Percentiles rank a stretch among this genome's conserved stretches.
phyloP scores from a whole-genome alignment of 92 coral and sea anemone genomes.

The Epizoanthus scotinus region DNA sequence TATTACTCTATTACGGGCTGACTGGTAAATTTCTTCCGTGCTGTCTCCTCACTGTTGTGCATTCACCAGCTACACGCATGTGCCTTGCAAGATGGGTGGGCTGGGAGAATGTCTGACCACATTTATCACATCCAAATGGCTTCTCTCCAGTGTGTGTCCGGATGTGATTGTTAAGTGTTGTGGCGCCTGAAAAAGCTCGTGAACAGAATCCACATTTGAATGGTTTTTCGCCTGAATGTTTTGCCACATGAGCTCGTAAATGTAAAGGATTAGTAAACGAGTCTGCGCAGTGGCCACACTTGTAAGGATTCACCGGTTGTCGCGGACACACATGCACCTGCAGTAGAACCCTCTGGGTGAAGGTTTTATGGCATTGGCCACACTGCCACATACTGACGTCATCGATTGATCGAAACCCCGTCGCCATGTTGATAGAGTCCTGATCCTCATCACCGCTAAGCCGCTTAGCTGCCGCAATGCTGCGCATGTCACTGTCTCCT shows the following conservation, averaged over 20 bases:
- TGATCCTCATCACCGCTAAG: slow-evolving; percentile 24
- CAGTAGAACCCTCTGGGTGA: slow-evolving; percentile 75
- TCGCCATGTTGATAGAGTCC: slow-evolving; percentile 4
- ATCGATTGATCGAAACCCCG: slow-evolving; percentile 26
- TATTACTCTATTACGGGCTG: slow-evolving; percentile 13
- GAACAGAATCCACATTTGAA: slow-evolving; percentile 95
- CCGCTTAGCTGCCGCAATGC: neutral
- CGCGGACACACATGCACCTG: slow-evolving; percentile 87
- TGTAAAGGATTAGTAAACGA: slow-evolving; percentile 82
- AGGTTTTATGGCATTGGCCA: slow-evolving; percentile 80
- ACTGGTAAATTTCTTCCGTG: neutral
- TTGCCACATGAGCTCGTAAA: slow-evolving; percentile 85
- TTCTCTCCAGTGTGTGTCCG: slow-evolving; percentile 88
- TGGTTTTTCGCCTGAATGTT: slow-evolving; percentile 85
- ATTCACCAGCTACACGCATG: slow-evolving; percentile 63
- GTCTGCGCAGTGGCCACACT: slow-evolving; percentile 86
- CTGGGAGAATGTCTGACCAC: slow-evolving; percentile 72
- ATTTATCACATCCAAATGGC: slow-evolving; percentile 69
- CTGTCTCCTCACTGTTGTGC: slow-evolving; percentile 38
- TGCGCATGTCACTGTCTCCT: neutral
- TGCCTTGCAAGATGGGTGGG: slow-evolving; percentile 75
- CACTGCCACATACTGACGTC: slow-evolving; percentile 79
- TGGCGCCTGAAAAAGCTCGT: slow-evolving; percentile 93
- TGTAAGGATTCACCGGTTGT: slow-evolving; percentile 79
- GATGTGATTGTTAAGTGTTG: slow-evolving; percentile 92